A percentile compares a stretch with the other conserved stretches of the same genome.
phyloP scores from a whole-genome alignment of 1,140 invertebrate species.

The Drosophila nasuta region DNA sequence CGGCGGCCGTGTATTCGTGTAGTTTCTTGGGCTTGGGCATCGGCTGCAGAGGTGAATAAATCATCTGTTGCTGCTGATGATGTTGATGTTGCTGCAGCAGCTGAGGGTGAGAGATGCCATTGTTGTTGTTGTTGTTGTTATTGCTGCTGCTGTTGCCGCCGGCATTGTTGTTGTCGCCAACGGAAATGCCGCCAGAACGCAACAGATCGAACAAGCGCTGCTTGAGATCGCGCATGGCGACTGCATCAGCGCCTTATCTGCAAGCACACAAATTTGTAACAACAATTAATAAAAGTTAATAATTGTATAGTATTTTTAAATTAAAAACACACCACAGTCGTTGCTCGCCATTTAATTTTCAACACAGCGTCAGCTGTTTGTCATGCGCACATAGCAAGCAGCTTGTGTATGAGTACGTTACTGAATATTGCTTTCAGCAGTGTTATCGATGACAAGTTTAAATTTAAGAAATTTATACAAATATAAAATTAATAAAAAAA shows the following conservation, averaged over 20 bases:
- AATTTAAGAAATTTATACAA: no score
- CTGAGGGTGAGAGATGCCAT: slow-evolving; percentile 18
- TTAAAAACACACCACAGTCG: neutral
- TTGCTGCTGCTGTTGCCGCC: slow-evolving; percentile 12
- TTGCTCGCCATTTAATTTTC: neutral
- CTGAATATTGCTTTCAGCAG: neutral
- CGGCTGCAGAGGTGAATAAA: slow-evolving; percentile 20
- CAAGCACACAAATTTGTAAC: neutral
- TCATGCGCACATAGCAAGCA: neutral
- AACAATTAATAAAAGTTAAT: neutral
- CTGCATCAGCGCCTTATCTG: slow-evolving; percentile 29
- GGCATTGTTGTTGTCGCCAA: slow-evolving; percentile 47
- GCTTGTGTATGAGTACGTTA: neutral
- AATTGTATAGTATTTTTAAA: neutral
- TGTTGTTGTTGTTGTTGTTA: slow-evolving; percentile 28
- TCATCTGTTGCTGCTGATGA: slow-evolving; percentile 32
- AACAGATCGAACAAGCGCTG: slow-evolving; percentile 79
- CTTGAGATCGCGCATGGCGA: slow-evolving; percentile 80
- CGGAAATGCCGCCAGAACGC: slow-evolving; percentile 68
- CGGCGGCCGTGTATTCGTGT: slow-evolving; percentile 74
- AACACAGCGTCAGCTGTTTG: neutral
- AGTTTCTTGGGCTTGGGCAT: slow-evolving; percentile 69
- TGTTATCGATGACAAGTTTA: neutral
- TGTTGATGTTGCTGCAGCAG: slow-evolving; percentile 17
- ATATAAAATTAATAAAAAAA: neutral